Conservation (phyloP, 2,797 vertebrate genomes). For the Lacerta agilis region DNA sequence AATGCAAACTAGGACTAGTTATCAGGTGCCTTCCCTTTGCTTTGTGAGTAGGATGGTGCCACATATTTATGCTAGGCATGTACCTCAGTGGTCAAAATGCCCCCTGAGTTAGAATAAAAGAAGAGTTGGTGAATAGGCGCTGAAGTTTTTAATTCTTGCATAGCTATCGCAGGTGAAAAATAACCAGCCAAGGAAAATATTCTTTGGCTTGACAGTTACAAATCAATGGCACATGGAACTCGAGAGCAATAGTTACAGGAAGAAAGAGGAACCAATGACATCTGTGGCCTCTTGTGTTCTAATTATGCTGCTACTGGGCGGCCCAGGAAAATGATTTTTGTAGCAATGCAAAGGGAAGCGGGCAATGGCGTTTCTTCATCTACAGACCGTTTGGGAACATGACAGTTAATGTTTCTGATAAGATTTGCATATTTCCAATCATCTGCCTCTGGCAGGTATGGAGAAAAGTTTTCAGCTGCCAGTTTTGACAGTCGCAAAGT, state of each 20-base stretch:
- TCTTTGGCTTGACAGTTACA: conserved; percentile 26
- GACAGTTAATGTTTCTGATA: conserved; percentile 55
- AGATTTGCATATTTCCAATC: conserved; percentile 71
- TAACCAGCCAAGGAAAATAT: conserved; percentile 4
- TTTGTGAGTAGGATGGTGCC: background rate
- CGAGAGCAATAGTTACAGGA: conserved; percentile 22
- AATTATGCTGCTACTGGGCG: conserved; percentile 50
- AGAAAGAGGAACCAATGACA: conserved; percentile 52
- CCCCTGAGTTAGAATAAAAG: accelerated
- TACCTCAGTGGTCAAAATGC: background rate
- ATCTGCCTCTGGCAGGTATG: conserved; percentile 61
- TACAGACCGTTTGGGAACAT: conserved; percentile 58
- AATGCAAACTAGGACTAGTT: conserved; percentile 18
- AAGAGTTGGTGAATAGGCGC: background rate
- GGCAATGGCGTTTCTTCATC: conserved; percentile 58
- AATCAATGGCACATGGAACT: conserved; percentile 23
- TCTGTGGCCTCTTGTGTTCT: conserved; percentile 62
- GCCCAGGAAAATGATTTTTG: conserved; percentile 45
- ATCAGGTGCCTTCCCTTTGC: background rate
- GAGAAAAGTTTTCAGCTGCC: conserved; percentile 64
- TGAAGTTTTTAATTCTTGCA: background rate
- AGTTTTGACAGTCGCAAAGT: conserved; percentile 65
- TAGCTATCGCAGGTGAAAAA: background rate
- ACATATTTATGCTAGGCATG: background rate
- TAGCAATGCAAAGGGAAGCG: conserved; percentile 40